phyloP scores from a whole-genome alignment of 2,888 invertebrate genomes.

The Hemicrepidius hirtus region DNA sequence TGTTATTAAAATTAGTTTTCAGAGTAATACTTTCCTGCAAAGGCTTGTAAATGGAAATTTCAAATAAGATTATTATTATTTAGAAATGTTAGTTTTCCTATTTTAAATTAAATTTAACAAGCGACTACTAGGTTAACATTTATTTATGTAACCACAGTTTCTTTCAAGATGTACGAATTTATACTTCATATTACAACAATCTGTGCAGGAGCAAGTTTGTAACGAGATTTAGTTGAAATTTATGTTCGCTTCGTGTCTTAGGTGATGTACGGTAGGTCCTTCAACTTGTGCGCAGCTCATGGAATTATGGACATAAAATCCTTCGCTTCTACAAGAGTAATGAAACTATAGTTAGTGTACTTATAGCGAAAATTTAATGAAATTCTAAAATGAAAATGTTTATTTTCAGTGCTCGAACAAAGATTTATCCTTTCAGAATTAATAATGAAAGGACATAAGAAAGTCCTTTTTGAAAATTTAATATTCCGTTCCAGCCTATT shows the following conservation, averaged over 20 bases:
- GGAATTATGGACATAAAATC: no score
- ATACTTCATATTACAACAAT: conserved; percentile 23
- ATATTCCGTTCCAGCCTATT: background rate
- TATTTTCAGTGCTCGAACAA: background rate
- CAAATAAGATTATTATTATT: no score
- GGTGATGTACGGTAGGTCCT: conserved; percentile 8
- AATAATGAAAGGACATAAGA: background rate
- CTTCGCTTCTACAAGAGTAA: no score
- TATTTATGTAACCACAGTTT: background rate
- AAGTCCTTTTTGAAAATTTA: conserved; percentile 4
- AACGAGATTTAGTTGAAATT: conserved; percentile 52
- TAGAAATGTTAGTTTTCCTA: no score
- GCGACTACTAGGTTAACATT: no score
- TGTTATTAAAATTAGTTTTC: no score
- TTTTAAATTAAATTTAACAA: no score
- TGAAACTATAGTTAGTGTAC: no score
- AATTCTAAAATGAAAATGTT: no score
- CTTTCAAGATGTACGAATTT: conserved; percentile 4
- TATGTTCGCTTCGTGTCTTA: conserved; percentile 51
- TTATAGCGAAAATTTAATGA: no score
- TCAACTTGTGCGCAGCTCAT: background rate
- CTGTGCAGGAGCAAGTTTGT: conserved; percentile 21
- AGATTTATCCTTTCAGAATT: background rate
- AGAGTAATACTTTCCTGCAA: no score
- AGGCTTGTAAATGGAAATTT: no score